Conservation (phyloP, 2,113 vertebrate species). For the Ptilonorhynchus violaceus region DNA sequence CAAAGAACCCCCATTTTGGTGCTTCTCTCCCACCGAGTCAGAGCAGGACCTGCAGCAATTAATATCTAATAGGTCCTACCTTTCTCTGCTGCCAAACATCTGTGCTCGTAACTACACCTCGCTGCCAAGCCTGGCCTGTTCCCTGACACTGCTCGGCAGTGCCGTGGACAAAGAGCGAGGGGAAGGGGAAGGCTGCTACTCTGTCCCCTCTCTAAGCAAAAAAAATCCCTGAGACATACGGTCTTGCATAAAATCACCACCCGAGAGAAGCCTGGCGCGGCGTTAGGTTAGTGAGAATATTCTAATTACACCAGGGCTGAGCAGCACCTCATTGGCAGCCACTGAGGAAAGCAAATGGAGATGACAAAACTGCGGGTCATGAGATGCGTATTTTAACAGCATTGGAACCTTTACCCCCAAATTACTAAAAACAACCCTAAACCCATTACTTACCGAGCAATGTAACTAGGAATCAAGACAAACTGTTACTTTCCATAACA, state of each 20-base stretch:
- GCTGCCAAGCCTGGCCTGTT: not conserved
- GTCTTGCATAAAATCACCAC: constrained; percentile 51
- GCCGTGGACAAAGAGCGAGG: not conserved
- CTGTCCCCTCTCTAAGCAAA: not conserved
- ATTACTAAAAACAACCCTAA: constrained; percentile 25
- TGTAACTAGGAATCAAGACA: not conserved
- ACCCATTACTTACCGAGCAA: not conserved
- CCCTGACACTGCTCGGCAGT: not conserved
- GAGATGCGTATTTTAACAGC: not conserved
- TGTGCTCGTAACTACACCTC: not conserved
- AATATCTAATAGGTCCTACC: not conserved
- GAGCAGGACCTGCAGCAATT: not conserved
- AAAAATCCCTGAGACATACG: constrained; percentile 37
- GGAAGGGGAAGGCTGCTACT: not conserved
- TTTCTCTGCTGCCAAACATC: constrained; percentile 59
- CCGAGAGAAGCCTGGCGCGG: not conserved
- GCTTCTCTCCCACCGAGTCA: not conserved
- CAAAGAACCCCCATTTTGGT: not conserved
- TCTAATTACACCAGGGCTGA: not conserved
- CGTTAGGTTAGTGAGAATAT: constrained; percentile 8
- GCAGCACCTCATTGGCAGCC: constrained; percentile 5
- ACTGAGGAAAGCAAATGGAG: not conserved
- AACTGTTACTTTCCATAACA: constrained; percentile 2
- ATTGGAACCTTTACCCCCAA: not conserved
- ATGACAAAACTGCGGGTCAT: constrained; percentile 3